Evolutionary conservation across 2,797 vertebrate species (phyloP).

Genomic region (Poecilia wingei): DNA sequence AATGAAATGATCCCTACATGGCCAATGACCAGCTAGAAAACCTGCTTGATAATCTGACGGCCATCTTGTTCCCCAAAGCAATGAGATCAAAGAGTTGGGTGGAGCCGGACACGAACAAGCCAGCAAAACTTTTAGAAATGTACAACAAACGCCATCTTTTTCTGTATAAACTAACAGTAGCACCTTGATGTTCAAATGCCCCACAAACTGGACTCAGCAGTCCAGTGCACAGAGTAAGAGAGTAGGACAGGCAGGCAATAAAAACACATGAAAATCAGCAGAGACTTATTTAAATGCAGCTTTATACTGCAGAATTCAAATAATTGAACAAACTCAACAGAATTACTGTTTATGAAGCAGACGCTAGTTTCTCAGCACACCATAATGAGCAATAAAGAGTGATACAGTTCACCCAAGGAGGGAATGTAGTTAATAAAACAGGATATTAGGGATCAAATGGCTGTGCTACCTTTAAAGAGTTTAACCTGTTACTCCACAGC

Average conservation of each 20-base stretch:
- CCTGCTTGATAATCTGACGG: background rate
- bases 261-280: background rate
- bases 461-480: background rate
- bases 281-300: background rate
- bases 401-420: constrained; percentile 55
- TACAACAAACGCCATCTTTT: background rate
- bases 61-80: background rate
- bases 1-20: constrained; percentile 13
- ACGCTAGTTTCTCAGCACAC: constrained; percentile 65
- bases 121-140: background rate
- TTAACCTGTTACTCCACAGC: background rate
- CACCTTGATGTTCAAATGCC: background rate
- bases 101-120: background rate
- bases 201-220: background rate
- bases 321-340: constrained; percentile 12
- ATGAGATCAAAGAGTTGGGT: background rate
- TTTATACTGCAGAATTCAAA: background rate
- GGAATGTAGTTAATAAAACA: background rate
- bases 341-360: constrained; percentile 26
- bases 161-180: background rate
- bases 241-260: background rate
- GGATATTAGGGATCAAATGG: background rate
- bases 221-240: background rate
- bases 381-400: constrained; percentile 57
- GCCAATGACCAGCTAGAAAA: background rate